These are phyloP conservation scores for Orgyia antiqua DNA, from an alignment of 2,888 invertebrate genomes.

Conservation along the genomic window DNA sequence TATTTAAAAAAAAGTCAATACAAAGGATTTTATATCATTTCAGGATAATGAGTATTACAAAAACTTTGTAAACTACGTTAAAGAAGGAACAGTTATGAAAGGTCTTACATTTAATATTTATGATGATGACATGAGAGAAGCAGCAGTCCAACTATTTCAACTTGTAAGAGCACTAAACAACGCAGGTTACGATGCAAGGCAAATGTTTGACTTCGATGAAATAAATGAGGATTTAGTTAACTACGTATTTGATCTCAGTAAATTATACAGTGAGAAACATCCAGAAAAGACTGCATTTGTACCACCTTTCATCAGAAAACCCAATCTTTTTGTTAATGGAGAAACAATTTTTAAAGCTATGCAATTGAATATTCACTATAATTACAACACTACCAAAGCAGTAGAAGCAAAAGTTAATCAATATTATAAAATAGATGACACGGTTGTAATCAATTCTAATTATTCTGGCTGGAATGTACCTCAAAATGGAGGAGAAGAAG, in stretches of 20 bases:
- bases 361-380: constrained; percentile 38
- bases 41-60: constrained; percentile 44
- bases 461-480: constrained; percentile 74
- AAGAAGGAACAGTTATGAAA: constrained; percentile 42
- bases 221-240: constrained; percentile 71
- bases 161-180: constrained; percentile 53
- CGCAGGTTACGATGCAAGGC: constrained; percentile 39
- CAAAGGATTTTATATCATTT: no score
- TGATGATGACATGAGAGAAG: constrained; percentile 64
- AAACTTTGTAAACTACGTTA: constrained; percentile 34
- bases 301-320: constrained; percentile 71
- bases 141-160: constrained; percentile 62
- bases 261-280: constrained; percentile 49
- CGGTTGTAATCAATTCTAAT: constrained; percentile 51
- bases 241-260: constrained; percentile 62
- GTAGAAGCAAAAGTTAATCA: constrained; percentile 39
- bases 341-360: constrained; percentile 58
- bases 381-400: constrained; percentile 20
- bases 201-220: constrained; percentile 54
- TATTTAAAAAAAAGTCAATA: no score
- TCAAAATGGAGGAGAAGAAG: constrained; percentile 62
- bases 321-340: constrained; percentile 56
- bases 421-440: constrained; percentile 33
- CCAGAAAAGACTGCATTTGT: constrained; percentile 25
- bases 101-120: constrained; percentile 68